Percentiles rank a stretch among this genome's conserved stretches.
Conservation (phyloP, 2,888 invertebrate genomes). For the Emesis russula region DNA sequence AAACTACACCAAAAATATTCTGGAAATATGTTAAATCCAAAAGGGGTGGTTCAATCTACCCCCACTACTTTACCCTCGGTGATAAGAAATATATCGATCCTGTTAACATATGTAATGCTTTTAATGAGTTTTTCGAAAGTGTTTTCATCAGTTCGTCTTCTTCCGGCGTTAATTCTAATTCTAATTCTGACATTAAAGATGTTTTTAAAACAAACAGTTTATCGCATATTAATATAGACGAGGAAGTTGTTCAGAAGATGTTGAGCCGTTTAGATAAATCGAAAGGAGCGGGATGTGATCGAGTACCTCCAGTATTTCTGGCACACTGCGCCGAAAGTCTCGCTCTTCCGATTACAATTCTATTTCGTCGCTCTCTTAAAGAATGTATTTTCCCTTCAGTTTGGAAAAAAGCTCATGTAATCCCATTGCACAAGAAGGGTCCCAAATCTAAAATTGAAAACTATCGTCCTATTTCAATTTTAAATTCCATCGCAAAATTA, state of each 20-base stretch:
- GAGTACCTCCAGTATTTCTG: slow-evolving; percentile 20
- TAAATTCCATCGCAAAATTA: not conserved
- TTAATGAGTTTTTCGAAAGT: slow-evolving; percentile 18
- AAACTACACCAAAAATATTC: slow-evolving; percentile 26
- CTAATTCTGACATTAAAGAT: too few species aligned
- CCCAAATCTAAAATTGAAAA: slow-evolving; percentile 39
- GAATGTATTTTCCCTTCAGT: slow-evolving; percentile 22
- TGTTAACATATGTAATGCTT: not conserved
- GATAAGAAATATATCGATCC: not conserved
- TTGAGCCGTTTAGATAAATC: not conserved
- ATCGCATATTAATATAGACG: too few species aligned
- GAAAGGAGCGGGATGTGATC: not conserved
- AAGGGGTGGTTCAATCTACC: slow-evolving; percentile 12
- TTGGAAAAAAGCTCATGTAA: slow-evolving; percentile 44
- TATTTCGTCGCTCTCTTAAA: slow-evolving; percentile 11
- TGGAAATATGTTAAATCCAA: slow-evolving; percentile 41
- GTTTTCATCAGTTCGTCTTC: not conserved
- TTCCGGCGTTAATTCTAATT: too few species aligned
- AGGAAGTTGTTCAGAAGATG: too few species aligned
- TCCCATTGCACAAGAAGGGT: slow-evolving; percentile 52
- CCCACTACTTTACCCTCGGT: not conserved
- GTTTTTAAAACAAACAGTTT: too few species aligned
- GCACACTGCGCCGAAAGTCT: not conserved
- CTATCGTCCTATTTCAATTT: slow-evolving; percentile 41
- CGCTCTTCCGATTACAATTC: not conserved